phyloP scores from a whole-genome alignment of 2,888 invertebrate genomes.

The Apotomis capreana region DNA sequence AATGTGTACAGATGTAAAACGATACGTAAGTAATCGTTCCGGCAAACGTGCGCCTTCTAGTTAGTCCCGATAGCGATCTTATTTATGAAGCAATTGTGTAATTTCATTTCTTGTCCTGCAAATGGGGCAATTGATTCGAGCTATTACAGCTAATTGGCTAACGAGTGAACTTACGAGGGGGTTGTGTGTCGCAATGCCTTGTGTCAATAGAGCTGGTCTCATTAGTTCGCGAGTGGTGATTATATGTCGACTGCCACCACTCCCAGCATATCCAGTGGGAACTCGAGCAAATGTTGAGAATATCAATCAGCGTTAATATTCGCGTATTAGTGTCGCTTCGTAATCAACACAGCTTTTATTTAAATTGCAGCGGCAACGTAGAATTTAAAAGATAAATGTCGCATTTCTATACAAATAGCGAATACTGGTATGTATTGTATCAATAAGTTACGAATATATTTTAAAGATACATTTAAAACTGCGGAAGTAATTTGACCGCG shows the following conservation, averaged over 20 bases:
- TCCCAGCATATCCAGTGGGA: constrained; percentile 62
- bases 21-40: constrained; percentile 17
- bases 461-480: too few species aligned
- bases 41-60: constrained; percentile 19
- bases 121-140: constrained; percentile 60
- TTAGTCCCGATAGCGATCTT: constrained; percentile 32
- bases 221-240: constrained; percentile 64
- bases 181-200: constrained; percentile 71
- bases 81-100: constrained; percentile 43
- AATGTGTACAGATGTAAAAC: constrained; percentile 55
- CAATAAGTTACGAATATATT: too few species aligned
- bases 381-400: too few species aligned
- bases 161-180: constrained; percentile 58
- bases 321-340: constrained; percentile 9
- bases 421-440: too few species aligned
- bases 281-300: constrained; percentile 69
- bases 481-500: too few species aligned
- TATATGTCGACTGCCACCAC: constrained; percentile 54
- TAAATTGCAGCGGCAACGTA: not conserved
- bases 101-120: constrained; percentile 56
- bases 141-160: constrained; percentile 67
- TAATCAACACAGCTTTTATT: not conserved
- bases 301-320: constrained; percentile 65
- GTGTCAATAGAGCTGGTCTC: constrained; percentile 72
- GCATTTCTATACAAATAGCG: not conserved